These are phyloP conservation scores for Zoanthus solanderi DNA, from an alignment of 92 coral and sea anemone genomes.

Conservation along the genomic window DNA sequence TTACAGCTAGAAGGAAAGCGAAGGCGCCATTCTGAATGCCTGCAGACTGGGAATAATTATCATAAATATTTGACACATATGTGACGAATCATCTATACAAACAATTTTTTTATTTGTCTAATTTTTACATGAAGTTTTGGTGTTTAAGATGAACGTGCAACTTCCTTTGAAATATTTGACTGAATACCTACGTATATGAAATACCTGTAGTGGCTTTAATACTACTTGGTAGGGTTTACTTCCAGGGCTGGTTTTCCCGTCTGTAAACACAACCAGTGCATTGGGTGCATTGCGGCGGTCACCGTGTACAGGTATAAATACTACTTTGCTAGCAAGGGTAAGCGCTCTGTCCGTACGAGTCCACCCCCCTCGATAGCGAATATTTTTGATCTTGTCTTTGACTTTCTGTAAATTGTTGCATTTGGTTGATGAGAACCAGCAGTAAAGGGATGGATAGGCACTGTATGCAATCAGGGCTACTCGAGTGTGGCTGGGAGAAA, in stretches of 20 bases:
- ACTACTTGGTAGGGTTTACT: conserved; percentile 2
- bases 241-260: conserved; percentile 33
- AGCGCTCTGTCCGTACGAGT: conserved; percentile 42
- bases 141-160: too few species aligned
- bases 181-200: background rate
- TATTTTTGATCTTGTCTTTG: conserved; percentile 15
- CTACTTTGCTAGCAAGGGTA: background rate
- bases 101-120: too few species aligned
- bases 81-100: too few species aligned
- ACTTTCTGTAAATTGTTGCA: conserved; percentile 14
- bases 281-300: conserved; percentile 26
- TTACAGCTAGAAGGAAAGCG: too few species aligned
- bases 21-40: too few species aligned
- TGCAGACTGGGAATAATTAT: background rate
- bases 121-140: too few species aligned
- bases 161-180: background rate
- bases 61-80: too few species aligned
- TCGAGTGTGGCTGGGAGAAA: conserved; percentile 30
- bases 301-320: conserved; percentile 15
- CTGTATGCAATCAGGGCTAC: conserved; percentile 34
- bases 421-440: conserved; percentile 28
- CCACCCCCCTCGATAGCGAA: conserved; percentile 15
- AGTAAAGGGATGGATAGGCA: conserved; percentile 14
- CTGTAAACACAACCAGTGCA: conserved; percentile 30
- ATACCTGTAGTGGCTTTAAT: conserved; percentile 21